phyloP scores from a whole-genome alignment of 2,797 vertebrate species.

The Microhierax caerulescens region DNA sequence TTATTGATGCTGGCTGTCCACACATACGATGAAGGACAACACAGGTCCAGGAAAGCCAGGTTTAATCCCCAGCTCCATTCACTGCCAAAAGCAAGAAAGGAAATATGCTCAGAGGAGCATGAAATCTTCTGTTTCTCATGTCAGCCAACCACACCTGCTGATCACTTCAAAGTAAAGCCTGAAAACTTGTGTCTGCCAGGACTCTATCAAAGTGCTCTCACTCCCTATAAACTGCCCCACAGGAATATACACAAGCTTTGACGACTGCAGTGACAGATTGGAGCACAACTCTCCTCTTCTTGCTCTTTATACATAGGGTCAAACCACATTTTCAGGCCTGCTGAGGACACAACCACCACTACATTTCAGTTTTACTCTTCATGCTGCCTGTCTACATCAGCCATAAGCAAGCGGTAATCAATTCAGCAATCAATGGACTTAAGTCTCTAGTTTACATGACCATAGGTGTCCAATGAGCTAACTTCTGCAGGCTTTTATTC shows the following conservation, averaged over 20 bases:
- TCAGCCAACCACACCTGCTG: conserved; percentile 39
- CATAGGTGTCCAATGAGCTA: not conserved
- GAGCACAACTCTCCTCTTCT: not conserved
- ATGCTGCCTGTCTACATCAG: not conserved
- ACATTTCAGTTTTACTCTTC: not conserved
- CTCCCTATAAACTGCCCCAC: not conserved
- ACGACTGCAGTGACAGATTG: not conserved
- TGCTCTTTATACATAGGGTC: not conserved
- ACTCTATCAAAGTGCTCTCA: not conserved
- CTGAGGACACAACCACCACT: not conserved
- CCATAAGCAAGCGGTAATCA: not conserved
- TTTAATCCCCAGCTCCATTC: conserved; percentile 37
- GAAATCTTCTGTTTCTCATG: conserved; percentile 28
- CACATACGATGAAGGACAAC: not conserved
- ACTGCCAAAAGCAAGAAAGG: conserved; percentile 31
- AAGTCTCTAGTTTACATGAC: not conserved
- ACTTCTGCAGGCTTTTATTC: not conserved
- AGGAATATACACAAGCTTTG: not conserved
- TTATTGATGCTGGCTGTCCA: not conserved
- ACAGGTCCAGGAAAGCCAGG: not conserved
- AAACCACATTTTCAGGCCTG: not conserved
- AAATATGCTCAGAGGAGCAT: conserved; percentile 52
- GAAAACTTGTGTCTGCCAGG: conserved; percentile 16
- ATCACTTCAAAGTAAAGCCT: conserved; percentile 21
- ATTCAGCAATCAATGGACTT: accelerated